phyloP scores from a whole-genome alignment of 2,113 vertebrate species.

The Vireo altiloquus region DNA sequence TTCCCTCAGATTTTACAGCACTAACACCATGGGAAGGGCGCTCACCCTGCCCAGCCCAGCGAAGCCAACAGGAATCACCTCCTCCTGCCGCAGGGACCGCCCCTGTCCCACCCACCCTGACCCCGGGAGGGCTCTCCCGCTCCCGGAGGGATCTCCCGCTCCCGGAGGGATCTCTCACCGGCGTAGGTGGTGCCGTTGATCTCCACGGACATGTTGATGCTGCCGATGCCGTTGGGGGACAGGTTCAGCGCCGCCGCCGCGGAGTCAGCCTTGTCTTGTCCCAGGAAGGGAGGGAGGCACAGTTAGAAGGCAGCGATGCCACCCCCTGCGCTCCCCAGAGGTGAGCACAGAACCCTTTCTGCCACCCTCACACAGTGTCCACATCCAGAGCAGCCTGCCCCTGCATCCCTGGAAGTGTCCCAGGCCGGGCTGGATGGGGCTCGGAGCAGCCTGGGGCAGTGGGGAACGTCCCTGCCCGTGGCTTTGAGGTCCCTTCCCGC shows the following conservation, averaged over 20 bases:
- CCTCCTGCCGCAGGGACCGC: background rate
- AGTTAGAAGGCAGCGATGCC: background rate
- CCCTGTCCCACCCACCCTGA: background rate
- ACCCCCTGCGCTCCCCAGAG: background rate
- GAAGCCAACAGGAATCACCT: background rate
- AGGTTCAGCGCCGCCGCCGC: conserved; percentile 65
- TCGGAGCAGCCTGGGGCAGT: background rate
- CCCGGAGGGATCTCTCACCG: conserved; percentile 55
- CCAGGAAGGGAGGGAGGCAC: background rate
- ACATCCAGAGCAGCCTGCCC: background rate
- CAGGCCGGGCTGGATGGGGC: accelerated
- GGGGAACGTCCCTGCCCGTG: background rate
- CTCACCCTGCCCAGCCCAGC: background rate
- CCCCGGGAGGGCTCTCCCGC: background rate
- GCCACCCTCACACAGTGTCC: accelerated
- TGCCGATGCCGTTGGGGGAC: conserved; percentile 72
- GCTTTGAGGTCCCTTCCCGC: background rate
- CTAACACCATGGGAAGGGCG: accelerated
- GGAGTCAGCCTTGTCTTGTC: conserved; percentile 72
- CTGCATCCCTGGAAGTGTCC: background rate
- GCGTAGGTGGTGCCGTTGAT: conserved; percentile 81
- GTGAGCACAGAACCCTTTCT: accelerated
- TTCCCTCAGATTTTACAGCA: background rate
- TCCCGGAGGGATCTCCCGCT: background rate
- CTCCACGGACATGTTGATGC: conserved; percentile 85